These are phyloP conservation scores for Myrmecobius fasciatus DNA, from an alignment of 2,113 vertebrate genomes.

Conservation along the genomic window DNA sequence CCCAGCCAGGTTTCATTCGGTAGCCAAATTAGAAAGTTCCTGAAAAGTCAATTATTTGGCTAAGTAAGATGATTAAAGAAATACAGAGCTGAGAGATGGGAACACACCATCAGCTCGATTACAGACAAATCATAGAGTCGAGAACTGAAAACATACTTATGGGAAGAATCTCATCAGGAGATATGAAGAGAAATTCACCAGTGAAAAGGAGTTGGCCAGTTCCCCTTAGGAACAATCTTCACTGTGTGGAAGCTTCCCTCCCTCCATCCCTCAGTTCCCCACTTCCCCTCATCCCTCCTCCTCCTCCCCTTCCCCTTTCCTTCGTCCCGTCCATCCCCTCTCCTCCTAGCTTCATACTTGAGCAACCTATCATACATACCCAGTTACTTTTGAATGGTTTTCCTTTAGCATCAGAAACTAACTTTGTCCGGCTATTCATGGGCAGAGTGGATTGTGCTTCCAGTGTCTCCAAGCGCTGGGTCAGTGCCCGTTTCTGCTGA, in stretches of 20 bases:
- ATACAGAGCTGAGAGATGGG: neutral
- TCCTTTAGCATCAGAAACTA: constrained; percentile 71
- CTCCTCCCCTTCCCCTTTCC: too few relatives aligned
- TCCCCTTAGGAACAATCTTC: neutral
- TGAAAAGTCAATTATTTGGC: neutral
- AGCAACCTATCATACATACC: constrained; percentile 11
- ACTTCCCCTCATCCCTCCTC: too few relatives aligned
- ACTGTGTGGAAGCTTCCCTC: neutral
- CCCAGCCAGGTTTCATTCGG: neutral
- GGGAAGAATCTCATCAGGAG: neutral
- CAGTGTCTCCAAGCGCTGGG: constrained; percentile 54
- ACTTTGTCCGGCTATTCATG: constrained; percentile 77
- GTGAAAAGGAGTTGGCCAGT: neutral
- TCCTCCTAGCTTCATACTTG: neutral
- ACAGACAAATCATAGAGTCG: neutral
- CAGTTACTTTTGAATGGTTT: constrained; percentile 41
- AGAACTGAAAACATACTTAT: neutral
- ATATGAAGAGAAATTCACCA: neutral
- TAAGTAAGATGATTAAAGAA: neutral
- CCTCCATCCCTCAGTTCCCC: neutral
- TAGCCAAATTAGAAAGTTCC: neutral
- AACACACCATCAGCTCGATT: neutral
- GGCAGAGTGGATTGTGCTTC: neutral
- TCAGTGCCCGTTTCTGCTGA: constrained; percentile 75
- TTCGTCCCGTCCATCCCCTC: too few relatives aligned